Evolutionary conservation across 2,797 vertebrate genomes (phyloP).

Genomic region (Capromys pilorides): DNA sequence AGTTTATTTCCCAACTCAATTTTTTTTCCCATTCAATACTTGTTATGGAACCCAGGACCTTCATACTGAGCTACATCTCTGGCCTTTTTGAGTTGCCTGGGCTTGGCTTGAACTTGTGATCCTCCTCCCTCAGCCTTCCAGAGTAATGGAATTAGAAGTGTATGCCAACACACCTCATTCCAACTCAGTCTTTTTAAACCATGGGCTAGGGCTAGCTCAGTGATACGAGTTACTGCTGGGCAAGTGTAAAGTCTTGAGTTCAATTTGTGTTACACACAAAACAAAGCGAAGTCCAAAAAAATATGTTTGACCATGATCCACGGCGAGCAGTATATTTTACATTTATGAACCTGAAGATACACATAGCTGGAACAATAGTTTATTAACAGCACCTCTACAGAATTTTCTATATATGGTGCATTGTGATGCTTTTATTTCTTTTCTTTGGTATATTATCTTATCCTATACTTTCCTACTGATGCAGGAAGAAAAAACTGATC

Average conservation of each 20-base stretch:
- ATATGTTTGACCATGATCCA: background rate
- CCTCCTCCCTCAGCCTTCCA: background rate
- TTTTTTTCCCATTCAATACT: background rate
- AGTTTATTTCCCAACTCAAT: background rate
- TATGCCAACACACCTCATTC: background rate
- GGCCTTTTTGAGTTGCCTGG: background rate
- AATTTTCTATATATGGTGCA: background rate
- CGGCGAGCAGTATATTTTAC: conserved; percentile 4
- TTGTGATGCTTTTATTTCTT: conserved; percentile 4
- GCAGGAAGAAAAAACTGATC: too few species aligned
- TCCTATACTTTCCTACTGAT: background rate
- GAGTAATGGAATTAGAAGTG: background rate
- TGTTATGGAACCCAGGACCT: background rate
- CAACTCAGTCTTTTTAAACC: conserved; percentile 35
- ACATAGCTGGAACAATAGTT: background rate
- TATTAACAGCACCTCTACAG: background rate
- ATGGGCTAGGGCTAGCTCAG: too few species aligned
- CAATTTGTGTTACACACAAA: too few species aligned
- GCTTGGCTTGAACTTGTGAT: background rate
- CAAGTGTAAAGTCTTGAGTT: too few species aligned
- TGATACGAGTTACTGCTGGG: too few species aligned
- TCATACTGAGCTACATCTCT: background rate
- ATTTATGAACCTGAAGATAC: conserved; percentile 3
- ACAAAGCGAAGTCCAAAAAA: too few species aligned
- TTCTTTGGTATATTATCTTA: background rate